Conservation (phyloP, 2,888 invertebrate species). For the Amiota communis region DNA sequence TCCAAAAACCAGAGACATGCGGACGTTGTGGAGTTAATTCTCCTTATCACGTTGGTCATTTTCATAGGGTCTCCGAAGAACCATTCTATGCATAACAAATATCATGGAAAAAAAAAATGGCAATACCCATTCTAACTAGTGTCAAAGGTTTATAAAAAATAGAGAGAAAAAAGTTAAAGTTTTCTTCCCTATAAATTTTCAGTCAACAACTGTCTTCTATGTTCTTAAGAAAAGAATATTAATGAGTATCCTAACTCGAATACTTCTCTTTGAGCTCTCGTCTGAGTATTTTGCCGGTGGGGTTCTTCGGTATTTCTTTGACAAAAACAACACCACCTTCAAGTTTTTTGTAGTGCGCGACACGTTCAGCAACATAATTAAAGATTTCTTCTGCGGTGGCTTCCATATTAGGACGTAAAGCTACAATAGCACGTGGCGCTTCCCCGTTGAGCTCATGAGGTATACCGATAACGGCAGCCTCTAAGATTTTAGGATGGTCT, state of each 20-base stretch:
- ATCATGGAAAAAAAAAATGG: too few species aligned
- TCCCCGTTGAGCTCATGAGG: conserved; percentile 82
- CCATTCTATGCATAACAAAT: too few species aligned
- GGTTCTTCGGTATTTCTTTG: conserved; percentile 82
- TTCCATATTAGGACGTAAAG: conserved; percentile 74
- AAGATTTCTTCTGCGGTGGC: conserved; percentile 76
- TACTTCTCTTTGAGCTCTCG: conserved; percentile 75
- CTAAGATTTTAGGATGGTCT: conserved; percentile 79
- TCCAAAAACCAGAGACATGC: too few species aligned
- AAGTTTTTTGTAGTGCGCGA: conserved; percentile 84
- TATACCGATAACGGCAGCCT: conserved; percentile 88
- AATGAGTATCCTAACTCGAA: conserved; percentile 53
- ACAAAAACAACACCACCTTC: conserved; percentile 80
- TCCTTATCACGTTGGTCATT: too few species aligned
- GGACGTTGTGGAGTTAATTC: too few species aligned
- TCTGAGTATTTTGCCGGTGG: conserved; percentile 85
- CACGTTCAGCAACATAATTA: conserved; percentile 78
- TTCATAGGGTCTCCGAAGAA: too few species aligned
- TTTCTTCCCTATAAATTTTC: not conserved
- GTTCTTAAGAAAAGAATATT: too few species aligned
- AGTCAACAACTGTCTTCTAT: not conserved
- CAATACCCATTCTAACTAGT: too few species aligned
- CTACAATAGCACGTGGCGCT: conserved; percentile 83
- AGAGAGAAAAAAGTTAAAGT: too few species aligned
- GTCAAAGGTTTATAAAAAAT: too few species aligned